Conservation (phyloP, 2,113 vertebrate species). For the Lathamus discolor region DNA sequence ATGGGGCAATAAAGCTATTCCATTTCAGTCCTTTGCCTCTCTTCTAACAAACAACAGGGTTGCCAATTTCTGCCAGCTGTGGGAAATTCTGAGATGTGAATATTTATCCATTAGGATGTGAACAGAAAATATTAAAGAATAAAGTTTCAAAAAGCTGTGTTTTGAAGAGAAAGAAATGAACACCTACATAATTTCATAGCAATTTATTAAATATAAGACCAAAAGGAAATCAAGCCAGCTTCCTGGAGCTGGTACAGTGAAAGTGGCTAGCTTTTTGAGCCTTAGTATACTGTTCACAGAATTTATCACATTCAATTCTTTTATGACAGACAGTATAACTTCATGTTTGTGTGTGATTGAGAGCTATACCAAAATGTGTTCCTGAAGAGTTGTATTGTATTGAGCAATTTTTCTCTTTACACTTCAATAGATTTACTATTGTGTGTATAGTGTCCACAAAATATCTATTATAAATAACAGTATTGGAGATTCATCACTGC, state of each 20-base stretch:
- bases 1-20: not conserved
- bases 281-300: conserved; percentile 39
- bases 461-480: conserved; percentile 17
- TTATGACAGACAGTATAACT: conserved; percentile 64
- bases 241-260: conserved; percentile 13
- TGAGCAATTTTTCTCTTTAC: conserved; percentile 45
- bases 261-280: conserved; percentile 4
- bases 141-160: not conserved
- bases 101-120: not conserved
- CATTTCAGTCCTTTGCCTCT: not conserved
- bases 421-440: conserved; percentile 17
- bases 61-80: not conserved
- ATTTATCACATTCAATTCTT: conserved; percentile 59
- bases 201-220: conserved; percentile 34
- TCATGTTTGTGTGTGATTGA: conserved; percentile 44
- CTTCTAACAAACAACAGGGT: not conserved
- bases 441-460: not conserved
- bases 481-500: not conserved
- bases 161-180: conserved; percentile 18
- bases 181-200: not conserved
- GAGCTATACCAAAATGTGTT: conserved; percentile 31
- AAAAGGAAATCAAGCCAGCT: conserved; percentile 22
- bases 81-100: not conserved
- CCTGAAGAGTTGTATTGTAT: conserved; percentile 12
- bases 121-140: not conserved